Conservation (phyloP, 2,888 invertebrate species). For the Sminthurides aquaticus region DNA sequence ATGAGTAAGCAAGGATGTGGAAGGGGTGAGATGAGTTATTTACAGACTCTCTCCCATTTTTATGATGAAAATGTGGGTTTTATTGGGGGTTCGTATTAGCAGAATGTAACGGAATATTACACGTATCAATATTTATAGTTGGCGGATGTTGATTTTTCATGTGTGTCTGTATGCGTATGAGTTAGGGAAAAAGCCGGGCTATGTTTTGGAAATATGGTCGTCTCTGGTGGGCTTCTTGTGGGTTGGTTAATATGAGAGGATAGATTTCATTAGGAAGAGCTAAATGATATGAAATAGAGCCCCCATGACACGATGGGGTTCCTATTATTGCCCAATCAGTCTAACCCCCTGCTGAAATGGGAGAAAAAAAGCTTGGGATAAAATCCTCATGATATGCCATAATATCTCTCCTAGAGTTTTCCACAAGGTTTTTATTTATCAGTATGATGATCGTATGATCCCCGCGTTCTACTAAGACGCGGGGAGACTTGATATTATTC, state of each 20-base stretch:
- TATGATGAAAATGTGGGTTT: too few relatives aligned
- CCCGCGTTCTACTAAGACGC: background rate
- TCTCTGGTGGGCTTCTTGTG: slow-evolving; percentile 42
- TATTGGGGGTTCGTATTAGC: too few relatives aligned
- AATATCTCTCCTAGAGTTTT: slow-evolving; percentile 22
- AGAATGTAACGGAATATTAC: too few relatives aligned
- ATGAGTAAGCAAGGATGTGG: too few relatives aligned
- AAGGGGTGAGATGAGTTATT: too few relatives aligned
- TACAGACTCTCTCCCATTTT: too few relatives aligned
- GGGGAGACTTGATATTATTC: background rate
- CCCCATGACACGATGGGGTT: slow-evolving; percentile 42
- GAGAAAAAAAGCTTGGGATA: slow-evolving; percentile 34
- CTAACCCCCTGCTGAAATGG: slow-evolving; percentile 42
- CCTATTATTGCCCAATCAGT: slow-evolving; percentile 45
- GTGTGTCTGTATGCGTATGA: background rate
- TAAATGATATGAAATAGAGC: slow-evolving; percentile 43
- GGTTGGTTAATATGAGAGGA: slow-evolving; percentile 35
- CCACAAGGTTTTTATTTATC: slow-evolving; percentile 25
- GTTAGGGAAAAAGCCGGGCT: too few relatives aligned
- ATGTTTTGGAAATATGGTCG: too few relatives aligned
- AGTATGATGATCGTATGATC: slow-evolving; percentile 19
- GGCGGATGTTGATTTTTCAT: background rate
- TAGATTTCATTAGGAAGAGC: slow-evolving; percentile 44
- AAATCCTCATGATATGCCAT: slow-evolving; percentile 40
- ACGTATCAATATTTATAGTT: too few relatives aligned